These are phyloP conservation scores for Eutrigla gurnardus DNA, from an alignment of 2,797 vertebrate genomes.

Conservation along the genomic window DNA sequence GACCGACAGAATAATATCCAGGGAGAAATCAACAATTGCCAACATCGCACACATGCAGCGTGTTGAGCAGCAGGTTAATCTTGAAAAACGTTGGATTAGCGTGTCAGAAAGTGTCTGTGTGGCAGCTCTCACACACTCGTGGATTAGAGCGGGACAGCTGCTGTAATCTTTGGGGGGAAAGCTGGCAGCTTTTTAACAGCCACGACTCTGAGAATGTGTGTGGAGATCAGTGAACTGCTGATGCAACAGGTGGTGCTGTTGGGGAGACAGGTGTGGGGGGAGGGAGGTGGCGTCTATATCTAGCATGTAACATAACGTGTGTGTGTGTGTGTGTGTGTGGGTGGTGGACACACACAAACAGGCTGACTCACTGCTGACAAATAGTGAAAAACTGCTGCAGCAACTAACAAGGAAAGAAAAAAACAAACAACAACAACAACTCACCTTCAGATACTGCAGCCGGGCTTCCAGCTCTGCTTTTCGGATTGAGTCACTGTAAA, in stretches of 20 bases:
- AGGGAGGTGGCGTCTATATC: conserved; percentile 48
- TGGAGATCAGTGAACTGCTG: conserved; percentile 44
- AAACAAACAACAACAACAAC: conserved; percentile 1
- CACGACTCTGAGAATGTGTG: conserved; percentile 49
- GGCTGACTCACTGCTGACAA: conserved; percentile 33
- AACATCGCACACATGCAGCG: background rate
- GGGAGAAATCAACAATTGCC: too few species aligned
- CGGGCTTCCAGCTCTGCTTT: conserved; percentile 94
- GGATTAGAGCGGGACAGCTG: conserved; percentile 75
- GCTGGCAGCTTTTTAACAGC: conserved; percentile 38
- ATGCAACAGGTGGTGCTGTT: conserved; percentile 72
- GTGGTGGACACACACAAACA: conserved; percentile 19
- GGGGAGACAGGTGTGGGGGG: conserved; percentile 65
- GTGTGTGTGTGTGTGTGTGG: conserved; percentile 14
- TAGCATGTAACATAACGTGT: conserved; percentile 32
- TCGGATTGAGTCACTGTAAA: conserved; percentile 92
- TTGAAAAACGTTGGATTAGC: conserved; percentile 60
- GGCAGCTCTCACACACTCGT: conserved; percentile 18
- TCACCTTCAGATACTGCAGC: conserved; percentile 95
- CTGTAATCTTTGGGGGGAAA: conserved; percentile 52
- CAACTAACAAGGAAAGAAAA: background rate
- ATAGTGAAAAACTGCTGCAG: conserved; percentile 1
- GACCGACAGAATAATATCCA: too few species aligned
- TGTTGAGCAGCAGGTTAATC: conserved; percentile 38
- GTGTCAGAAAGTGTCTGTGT: conserved; percentile 27